Percentiles rank a stretch among this genome's conserved stretches.
phyloP scores from a whole-genome alignment of 64 coral and sea anemone species.

The Anthopleura sola region DNA sequence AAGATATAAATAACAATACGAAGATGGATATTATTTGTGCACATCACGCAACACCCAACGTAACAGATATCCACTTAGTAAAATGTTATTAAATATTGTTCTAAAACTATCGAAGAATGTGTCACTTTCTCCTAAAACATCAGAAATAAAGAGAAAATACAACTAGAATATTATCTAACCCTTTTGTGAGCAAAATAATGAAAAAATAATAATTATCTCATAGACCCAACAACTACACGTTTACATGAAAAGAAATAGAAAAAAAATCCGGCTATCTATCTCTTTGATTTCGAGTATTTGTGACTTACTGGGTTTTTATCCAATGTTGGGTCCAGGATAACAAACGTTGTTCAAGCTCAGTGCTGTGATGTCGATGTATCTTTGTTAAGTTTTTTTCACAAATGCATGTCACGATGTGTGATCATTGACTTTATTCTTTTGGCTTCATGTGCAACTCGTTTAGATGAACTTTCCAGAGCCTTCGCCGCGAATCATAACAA shows the following conservation, averaged over 20 bases:
- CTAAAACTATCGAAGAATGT: neutral
- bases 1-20: neutral
- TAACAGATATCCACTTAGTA: too few relatives aligned
- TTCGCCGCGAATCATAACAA: neutral
- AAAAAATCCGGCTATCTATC: neutral
- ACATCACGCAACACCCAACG: neutral
- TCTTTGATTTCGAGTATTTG: neutral
- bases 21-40: neutral
- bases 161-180: neutral
- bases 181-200: neutral
- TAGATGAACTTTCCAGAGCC: neutral
- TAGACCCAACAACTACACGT: neutral
- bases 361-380: neutral
- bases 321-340: neutral
- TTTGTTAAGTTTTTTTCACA: neutral
- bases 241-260: neutral
- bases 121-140: neutral
- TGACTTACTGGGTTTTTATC: neutral
- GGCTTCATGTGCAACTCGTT: neutral
- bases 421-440: constrained; percentile 9
- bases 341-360: neutral
- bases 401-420: neutral
- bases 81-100: too few relatives aligned
- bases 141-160: neutral
- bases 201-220: neutral